Percentiles rank a stretch among this genome's conserved stretches.
phyloP scores from a whole-genome alignment of 2,797 vertebrate genomes.

The Epinephelus malabaricus region DNA sequence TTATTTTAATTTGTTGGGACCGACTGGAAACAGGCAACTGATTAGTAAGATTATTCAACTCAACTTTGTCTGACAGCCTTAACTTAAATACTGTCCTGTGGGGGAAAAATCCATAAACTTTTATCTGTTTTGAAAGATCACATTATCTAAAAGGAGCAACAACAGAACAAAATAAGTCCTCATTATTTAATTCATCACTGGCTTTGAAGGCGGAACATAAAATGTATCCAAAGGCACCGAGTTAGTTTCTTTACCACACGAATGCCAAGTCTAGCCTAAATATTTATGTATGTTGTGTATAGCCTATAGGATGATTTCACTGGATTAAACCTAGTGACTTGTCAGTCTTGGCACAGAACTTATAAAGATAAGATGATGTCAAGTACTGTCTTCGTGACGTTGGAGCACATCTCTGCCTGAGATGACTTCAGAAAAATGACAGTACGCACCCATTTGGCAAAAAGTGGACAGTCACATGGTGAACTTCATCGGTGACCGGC shows the following conservation, averaged over 20 bases:
- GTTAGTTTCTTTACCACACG: not conserved
- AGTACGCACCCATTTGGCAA: not conserved
- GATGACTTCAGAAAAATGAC: slow-evolving; percentile 1
- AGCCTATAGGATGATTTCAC: not conserved
- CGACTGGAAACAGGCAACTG: not conserved
- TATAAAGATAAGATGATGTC: not conserved
- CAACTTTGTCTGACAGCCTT: not conserved
- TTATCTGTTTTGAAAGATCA: not conserved
- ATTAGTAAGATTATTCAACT: not conserved
- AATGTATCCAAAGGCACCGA: not conserved
- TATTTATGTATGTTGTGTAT: too few relatives aligned
- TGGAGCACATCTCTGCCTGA: slow-evolving; percentile 2
- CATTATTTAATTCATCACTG: not conserved
- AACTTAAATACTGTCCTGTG: not conserved
- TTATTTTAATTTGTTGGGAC: slow-evolving; percentile 1
- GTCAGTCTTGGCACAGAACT: not conserved
- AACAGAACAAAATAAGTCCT: not conserved
- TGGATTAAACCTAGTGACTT: not conserved
- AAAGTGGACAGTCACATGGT: slow-evolving; percentile 45
- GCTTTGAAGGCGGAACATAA: not conserved
- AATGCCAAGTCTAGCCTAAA: not conserved
- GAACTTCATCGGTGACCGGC: slow-evolving; percentile 42
- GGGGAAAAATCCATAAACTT: not conserved
- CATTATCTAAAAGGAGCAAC: not conserved
- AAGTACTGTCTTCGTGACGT: not conserved